Conservation (phyloP, 2,888 invertebrate genomes). For the Ditula angustiorana region DNA sequence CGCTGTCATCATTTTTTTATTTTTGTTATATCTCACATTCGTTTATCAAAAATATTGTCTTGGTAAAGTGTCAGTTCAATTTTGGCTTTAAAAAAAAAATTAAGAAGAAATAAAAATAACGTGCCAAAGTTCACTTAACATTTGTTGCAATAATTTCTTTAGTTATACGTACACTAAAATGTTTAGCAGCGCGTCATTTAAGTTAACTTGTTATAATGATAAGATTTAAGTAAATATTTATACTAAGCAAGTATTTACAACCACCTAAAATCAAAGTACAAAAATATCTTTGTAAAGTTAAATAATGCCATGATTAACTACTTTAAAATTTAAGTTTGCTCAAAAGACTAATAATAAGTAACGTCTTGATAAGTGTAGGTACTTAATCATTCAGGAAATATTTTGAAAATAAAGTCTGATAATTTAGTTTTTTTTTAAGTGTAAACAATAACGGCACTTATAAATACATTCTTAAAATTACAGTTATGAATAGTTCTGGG, state of each 20-base stretch:
- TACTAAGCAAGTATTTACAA: slow-evolving; percentile 28
- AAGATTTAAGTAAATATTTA: slow-evolving; percentile 31
- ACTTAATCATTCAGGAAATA: slow-evolving; percentile 44
- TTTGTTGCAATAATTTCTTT: slow-evolving; percentile 65
- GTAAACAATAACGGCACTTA: neutral
- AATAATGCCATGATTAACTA: slow-evolving; percentile 32
- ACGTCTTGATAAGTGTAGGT: slow-evolving; percentile 48
- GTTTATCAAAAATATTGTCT: too few relatives aligned
- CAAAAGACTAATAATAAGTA: slow-evolving; percentile 59
- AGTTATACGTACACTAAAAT: slow-evolving; percentile 22
- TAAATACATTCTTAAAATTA: too few relatives aligned
- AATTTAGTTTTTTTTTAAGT: slow-evolving; percentile 1
- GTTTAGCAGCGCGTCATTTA: slow-evolving; percentile 32
- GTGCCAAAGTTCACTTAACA: slow-evolving; percentile 73
- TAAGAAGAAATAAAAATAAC: slow-evolving; percentile 48
- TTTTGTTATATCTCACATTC: neutral
- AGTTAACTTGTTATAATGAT: slow-evolving; percentile 39
- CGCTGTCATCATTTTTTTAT: neutral
- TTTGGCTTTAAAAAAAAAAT: neutral
- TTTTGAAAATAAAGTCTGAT: slow-evolving; percentile 4
- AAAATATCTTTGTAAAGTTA: slow-evolving; percentile 38
- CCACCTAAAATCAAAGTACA: slow-evolving; percentile 42
- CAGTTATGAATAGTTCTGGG: too few relatives aligned
- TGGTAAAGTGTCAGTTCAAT: neutral
- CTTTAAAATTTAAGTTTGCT: slow-evolving; percentile 59